Base-by-base conservation (phyloP, 2,888 invertebrate genomes). In the Lasioglossum lativentre region DNA sequence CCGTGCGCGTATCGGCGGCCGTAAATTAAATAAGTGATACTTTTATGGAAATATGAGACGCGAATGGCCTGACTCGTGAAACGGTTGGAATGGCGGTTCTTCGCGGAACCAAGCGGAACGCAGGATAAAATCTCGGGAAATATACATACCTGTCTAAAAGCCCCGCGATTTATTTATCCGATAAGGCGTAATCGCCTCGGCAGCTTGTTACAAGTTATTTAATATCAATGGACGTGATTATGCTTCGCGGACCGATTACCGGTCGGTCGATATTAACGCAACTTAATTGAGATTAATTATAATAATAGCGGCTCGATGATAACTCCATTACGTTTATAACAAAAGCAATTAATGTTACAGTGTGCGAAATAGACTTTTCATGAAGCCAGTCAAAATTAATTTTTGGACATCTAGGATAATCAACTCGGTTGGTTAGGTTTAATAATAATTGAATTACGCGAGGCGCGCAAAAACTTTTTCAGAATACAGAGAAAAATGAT, bases 21-120 rank as follows among this genome's bases (percentile, higher is more conserved):
- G 59, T 82, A 80, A 75, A 82, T 82, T 80, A 82, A 82, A 80
- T 38, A 59, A 40, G 40, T 40, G 80, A 79, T 74, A 74, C 27
- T 45, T 42, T 74, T 40, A 40, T 80, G 70, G 47, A 78, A 78
- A 80, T 75, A 56, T 75, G 40, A 70, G 42, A 68, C 5, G 30
- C n/a, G 16, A 56, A 52, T 16, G n/a, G 66, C 6, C 23, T 10
- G 2, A 34, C 16, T 40, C 38, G 42, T n/a, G 75, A 70, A 68
- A 56, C 45, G 34, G 5, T 1, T 10, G 71, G 52, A 59, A 71
- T n/a, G 40, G 38, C 68, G 27, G 76, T 47, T 73, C n/a, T 23
- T 56, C n/a, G 42, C n/a, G 56, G 47, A 56, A 73, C 56, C 38
- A 70, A n/a, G 77, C 30, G 72, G 45, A 59, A 42, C 42, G 30